These are phyloP conservation scores for Galeopsomyia nigrocyanea DNA, from an alignment of 2,888 invertebrate species.

Conservation along the genomic window DNA sequence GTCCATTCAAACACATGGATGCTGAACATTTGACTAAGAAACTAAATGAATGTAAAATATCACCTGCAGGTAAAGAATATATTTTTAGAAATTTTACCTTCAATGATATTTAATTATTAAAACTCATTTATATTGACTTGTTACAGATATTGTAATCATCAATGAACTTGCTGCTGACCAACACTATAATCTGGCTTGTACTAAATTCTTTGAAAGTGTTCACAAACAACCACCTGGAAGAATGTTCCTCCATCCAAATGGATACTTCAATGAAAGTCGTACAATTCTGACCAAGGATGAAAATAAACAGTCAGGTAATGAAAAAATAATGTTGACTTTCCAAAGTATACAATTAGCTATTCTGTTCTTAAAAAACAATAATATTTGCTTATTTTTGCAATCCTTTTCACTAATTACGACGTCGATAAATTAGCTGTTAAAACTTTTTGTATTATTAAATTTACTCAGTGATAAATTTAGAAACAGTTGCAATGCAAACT, in stretches of 20 bases:
- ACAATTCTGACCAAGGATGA: conserved; percentile 54
- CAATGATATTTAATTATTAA: not conserved
- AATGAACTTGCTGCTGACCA: conserved; percentile 80
- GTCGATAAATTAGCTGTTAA: no score
- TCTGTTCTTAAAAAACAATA: no score
- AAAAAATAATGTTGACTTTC: not conserved
- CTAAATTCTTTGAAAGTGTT: conserved; percentile 84
- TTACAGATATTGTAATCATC: conserved; percentile 79
- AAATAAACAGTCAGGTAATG: conserved; percentile 24
- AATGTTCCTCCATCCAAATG: conserved; percentile 91
- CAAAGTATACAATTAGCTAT: no score
- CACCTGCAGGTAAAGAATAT: conserved; percentile 72
- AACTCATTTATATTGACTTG: conserved; percentile 21
- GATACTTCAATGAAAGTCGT: conserved; percentile 80
- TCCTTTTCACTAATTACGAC: no score
- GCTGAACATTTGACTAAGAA: conserved; percentile 78
- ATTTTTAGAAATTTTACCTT: not conserved
- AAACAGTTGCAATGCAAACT: no score
- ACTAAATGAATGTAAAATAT: conserved; percentile 77
- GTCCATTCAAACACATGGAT: conserved; percentile 92
- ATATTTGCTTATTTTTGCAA: no score
- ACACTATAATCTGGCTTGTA: conserved; percentile 92
- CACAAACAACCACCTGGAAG: conserved; percentile 77
- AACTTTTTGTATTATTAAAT: no score
- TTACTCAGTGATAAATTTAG: no score